Evolutionary conservation across 2,797 vertebrate species (phyloP), one percentile per base, ranked within the genome.

Genomic region (Danio albolineatus): DNA sequence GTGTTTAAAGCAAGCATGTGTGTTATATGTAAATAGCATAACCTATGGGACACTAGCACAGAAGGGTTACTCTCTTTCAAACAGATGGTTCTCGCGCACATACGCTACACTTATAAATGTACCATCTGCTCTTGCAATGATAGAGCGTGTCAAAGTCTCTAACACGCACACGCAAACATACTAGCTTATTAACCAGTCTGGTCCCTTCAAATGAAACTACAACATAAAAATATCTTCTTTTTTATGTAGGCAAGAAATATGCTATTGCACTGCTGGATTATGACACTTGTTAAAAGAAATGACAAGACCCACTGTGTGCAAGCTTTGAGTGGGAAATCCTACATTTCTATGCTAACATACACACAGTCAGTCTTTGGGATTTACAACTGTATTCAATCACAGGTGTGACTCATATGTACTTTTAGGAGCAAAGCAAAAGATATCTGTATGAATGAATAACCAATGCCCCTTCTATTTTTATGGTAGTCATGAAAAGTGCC

Each of bases 1-100:
- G 48, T 38, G 38, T 14, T 36, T 62, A 41, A 57, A 43, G 57
- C 64, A 60, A 67, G 36, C 60, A 69, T 49, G 43, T 49, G 43
- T 41, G 13, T 38, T 21, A 56, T 46, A 73, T 75, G 38, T 48
- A 82, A 59, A 70, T 19, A 51, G 17, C 49, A 51, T 78, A 62
- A 78, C 57, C 66, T 71, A 78, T 78, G 66, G 57, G 76, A 62
- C 38, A 71, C 38, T 57, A 71, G 66, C 17, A 71, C 44, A 78
- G 76, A 71, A 78, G 66, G 76, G 66, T 43, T 54, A 57, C 84
- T 89, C 88, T 84, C 84, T 86, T 84, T 83, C 84, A 88, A 86
- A 92, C 92, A 93, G 90, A 92, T 93, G 91, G 90, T 84, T 83
- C 81, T 77, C 86, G 80, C 76, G 81, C 79, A 83, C 74, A 75